These are phyloP conservation scores for Atractosteus spatula DNA, from an alignment of 2,113 vertebrate species.

Conservation along the genomic window DNA sequence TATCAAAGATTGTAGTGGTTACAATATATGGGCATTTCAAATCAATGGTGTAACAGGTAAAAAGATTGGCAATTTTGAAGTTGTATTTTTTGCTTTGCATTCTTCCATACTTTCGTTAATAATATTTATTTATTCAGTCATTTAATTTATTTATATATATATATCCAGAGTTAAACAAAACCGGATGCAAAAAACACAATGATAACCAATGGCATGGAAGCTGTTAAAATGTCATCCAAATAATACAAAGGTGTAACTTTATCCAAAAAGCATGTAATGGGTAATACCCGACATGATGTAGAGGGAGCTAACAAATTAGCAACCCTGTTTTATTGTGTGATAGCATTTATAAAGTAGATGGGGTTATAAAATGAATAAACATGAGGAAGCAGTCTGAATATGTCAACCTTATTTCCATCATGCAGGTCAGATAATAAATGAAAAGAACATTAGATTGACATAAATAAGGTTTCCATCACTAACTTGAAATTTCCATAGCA, in stretches of 20 bases:
- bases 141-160: not conserved
- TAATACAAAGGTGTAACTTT: not conserved
- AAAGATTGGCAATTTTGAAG: too few relatives aligned
- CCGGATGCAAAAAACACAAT: not conserved
- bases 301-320: not conserved
- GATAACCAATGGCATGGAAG: not conserved
- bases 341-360: not conserved
- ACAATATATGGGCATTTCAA: too few relatives aligned
- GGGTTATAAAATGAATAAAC: not conserved
- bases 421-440: constrained; percentile 13
- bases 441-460: constrained; percentile 13
- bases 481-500: constrained; percentile 6
- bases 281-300: not conserved
- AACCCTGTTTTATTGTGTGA: not conserved
- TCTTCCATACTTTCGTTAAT: too few relatives aligned
- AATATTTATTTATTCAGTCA: too few relatives aligned
- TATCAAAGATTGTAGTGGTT: too few relatives aligned
- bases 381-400: constrained; percentile 6
- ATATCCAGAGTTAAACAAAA: not conserved
- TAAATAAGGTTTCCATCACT: constrained; percentile 6
- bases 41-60: too few relatives aligned
- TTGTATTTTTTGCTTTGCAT: too few relatives aligned
- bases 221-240: constrained; percentile 1
- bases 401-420: constrained; percentile 11
- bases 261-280: not conserved